These are phyloP conservation scores for Crocidura indochinensis DNA, from an alignment of 2,797 vertebrate genomes.

Conservation along the genomic window DNA sequence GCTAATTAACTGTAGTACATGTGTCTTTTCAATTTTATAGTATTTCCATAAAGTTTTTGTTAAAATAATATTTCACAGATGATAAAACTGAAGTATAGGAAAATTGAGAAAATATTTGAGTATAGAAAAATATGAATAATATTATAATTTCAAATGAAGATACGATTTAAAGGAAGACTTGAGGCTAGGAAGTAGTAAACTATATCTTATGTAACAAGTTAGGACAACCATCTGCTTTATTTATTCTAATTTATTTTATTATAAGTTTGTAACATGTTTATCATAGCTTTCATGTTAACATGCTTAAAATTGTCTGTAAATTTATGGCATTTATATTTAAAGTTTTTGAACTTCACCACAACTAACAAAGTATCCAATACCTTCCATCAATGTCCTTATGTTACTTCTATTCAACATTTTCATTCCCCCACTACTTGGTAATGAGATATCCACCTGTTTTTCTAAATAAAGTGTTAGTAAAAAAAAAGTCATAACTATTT, in stretches of 20 bases:
- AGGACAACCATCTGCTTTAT: neutral
- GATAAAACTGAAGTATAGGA: neutral
- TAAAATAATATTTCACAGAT: constrained; percentile 5
- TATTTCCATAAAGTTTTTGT: neutral
- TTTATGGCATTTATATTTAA: too few relatives aligned
- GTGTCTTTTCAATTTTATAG: neutral
- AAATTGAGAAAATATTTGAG: neutral
- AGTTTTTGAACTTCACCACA: too few relatives aligned
- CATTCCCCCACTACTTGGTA: too few relatives aligned
- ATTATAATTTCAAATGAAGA: neutral
- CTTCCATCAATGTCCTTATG: too few relatives aligned
- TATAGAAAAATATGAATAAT: neutral
- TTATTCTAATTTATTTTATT: too few relatives aligned
- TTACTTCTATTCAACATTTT: too few relatives aligned
- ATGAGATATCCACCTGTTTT: neutral
- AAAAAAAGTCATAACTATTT: neutral
- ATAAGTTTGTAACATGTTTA: too few relatives aligned
- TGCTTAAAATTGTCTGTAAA: too few relatives aligned
- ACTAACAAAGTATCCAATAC: too few relatives aligned
- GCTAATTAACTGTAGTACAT: neutral
- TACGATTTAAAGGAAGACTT: neutral
- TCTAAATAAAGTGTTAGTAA: neutral
- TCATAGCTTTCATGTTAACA: too few relatives aligned
- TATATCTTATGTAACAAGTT: neutral
- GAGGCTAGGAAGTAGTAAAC: neutral